These are phyloP conservation scores for Drosophila aldrichi DNA, from an alignment of 2,888 invertebrate genomes.

Conservation along the genomic window DNA sequence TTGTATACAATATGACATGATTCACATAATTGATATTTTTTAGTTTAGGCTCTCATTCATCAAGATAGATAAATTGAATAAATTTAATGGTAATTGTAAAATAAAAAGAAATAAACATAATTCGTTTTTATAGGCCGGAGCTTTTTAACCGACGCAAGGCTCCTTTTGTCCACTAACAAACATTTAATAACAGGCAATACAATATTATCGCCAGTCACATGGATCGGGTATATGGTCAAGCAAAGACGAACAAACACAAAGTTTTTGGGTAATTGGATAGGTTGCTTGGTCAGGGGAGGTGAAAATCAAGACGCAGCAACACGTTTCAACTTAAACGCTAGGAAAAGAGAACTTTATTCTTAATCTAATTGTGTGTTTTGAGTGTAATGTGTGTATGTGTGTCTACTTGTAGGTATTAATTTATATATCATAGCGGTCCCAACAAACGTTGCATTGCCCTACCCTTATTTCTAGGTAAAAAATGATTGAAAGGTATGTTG, in stretches of 20 bases:
- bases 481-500: too few species aligned
- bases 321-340: conserved; percentile 63
- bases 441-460: too few species aligned
- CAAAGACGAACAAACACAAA: conserved; percentile 57
- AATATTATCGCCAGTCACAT: conserved; percentile 46
- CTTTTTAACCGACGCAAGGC: conserved; percentile 29
- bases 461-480: too few species aligned
- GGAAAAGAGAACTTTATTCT: conserved; percentile 68
- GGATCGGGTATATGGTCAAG: conserved; percentile 35
- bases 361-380: conserved; percentile 61
- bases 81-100: conserved; percentile 31
- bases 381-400: conserved; percentile 47
- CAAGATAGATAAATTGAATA: conserved; percentile 36
- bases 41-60: conserved; percentile 34
- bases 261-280: conserved; percentile 16
- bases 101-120: conserved; percentile 51
- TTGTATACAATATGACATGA: conserved; percentile 58
- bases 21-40: conserved; percentile 55
- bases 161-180: conserved; percentile 67
- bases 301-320: conserved; percentile 64
- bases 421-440: conserved; percentile 63
- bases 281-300: conserved; percentile 14
- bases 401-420: conserved; percentile 42
- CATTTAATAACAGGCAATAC: conserved; percentile 62
- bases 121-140: conserved; percentile 49